Base-by-base conservation (phyloP, 2,888 invertebrate genomes). In the Cryptus viduatorius region DNA sequence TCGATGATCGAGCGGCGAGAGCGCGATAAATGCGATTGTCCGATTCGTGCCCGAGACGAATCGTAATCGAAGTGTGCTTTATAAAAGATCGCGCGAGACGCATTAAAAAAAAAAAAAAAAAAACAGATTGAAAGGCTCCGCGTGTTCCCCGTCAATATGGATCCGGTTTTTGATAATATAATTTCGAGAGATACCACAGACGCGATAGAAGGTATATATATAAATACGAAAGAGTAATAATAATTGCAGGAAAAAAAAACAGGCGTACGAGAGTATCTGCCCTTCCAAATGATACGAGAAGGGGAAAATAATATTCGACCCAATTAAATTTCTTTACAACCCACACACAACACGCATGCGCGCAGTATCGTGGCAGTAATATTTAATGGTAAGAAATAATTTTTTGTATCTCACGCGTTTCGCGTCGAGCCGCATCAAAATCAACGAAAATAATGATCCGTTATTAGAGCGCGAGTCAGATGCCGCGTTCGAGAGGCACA, bases 391-490 rank as follows among this genome's bases (percentile, higher is more conserved):
- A 68, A 64, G 59, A 79, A 78, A 79, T 59, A 12, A 69, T 84
- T 84, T 84, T 79, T 84, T 84, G 81, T 65, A 59, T 61, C 72
- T 67, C 64, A 65, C 69, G 80, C 80, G 77, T 77, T 85, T 77
- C 82, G 76, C 79, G 81, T 79, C 72, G 61, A 24, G 68, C 67
- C 29, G 71, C 75, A 71, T 84, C 78, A 72, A 79, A 85, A 84
- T 81, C 79, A 83, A 84, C 86, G 77, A 86, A 86, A 85, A 87
- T 87, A 87, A 87, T 86, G 78, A 86, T 78, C 79, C 71, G 82
- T 85, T 86, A 85, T 87, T 86, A 86, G 73, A 72, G 75, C 79
- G 73, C 71, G 77, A 42, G 31, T 56, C 56, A 50, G 42, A 71
- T 46, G 72, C 71, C 37, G 19, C 42, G 37, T 50, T 50, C 29